Conservation (phyloP, 2,113 vertebrate species). For the Narcine bancroftii region DNA sequence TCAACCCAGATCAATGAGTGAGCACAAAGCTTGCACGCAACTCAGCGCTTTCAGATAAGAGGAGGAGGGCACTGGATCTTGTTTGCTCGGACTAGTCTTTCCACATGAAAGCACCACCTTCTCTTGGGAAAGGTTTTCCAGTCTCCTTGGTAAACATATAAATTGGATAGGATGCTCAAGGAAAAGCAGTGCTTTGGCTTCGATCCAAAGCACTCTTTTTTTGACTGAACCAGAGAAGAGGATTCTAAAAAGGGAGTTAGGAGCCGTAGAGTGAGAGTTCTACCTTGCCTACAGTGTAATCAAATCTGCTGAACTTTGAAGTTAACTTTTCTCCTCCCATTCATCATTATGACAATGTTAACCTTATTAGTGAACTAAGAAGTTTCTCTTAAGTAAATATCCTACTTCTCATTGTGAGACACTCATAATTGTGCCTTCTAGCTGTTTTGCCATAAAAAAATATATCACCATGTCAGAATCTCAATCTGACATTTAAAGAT, state of each 20-base stretch:
- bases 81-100: conserved; percentile 63
- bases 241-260: conserved; percentile 48
- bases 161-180: conserved; percentile 53
- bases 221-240: conserved; percentile 45
- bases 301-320: conserved; percentile 56
- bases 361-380: conserved; percentile 56
- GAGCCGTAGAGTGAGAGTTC: conserved; percentile 53
- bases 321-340: conserved; percentile 46
- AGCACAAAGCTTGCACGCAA: conserved; percentile 60
- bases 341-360: conserved; percentile 65
- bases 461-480: not conserved
- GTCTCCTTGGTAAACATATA: conserved; percentile 54
- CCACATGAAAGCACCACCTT: conserved; percentile 62
- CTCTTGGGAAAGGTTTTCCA: conserved; percentile 57
- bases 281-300: conserved; percentile 63
- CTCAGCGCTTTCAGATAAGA: conserved; percentile 62
- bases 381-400: conserved; percentile 31
- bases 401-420: not conserved
- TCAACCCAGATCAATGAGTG: conserved; percentile 51
- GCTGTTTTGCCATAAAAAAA: conserved; percentile 28
- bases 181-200: conserved; percentile 53
- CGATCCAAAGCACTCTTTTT: conserved; percentile 55
- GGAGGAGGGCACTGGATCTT: conserved; percentile 48
- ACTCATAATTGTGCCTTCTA: conserved; percentile 19
- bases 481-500: conserved; percentile 21